These are phyloP conservation scores for Pao palembangensis DNA, from an alignment of 2,113 vertebrate genomes.

Conservation along the genomic window DNA sequence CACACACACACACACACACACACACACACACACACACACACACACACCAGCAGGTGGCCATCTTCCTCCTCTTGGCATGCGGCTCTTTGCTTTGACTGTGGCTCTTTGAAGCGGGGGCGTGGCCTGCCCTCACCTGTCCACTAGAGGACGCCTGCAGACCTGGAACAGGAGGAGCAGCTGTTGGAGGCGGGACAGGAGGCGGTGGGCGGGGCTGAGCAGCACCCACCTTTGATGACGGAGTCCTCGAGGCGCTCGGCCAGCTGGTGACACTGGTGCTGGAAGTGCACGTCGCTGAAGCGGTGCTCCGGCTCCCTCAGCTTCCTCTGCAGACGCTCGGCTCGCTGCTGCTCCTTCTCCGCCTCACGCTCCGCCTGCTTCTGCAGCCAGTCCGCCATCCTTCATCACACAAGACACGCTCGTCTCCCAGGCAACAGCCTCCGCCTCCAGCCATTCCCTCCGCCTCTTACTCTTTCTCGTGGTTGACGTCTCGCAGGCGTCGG, in stretches of 20 bases:
- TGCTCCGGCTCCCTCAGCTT: constrained; percentile 86
- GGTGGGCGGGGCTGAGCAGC: not conserved
- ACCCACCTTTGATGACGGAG: constrained; percentile 86
- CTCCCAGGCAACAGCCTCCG: not conserved
- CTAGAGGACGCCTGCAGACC: constrained; percentile 89
- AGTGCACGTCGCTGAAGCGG: constrained; percentile 78
- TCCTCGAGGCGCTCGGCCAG: constrained; percentile 91
- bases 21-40: no score
- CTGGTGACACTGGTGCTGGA: constrained; percentile 87
- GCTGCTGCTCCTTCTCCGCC: constrained; percentile 88
- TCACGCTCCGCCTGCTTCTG: constrained; percentile 91
- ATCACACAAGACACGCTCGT: constrained; percentile 12
- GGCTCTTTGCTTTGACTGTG: constrained; percentile 36
- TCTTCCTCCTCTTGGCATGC: constrained; percentile 63
- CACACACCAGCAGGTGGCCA: no score
- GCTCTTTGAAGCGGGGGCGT: constrained; percentile 67
- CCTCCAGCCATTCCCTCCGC: not conserved
- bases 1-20: no score
- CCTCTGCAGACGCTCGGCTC: constrained; percentile 85
- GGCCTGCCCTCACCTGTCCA: constrained; percentile 67
- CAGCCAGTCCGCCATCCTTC: constrained; percentile 96
- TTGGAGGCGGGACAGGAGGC: not conserved
- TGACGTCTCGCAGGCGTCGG: constrained; percentile 90
- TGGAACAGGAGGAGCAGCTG: constrained; percentile 39
- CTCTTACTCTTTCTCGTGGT: constrained; percentile 93